Conservation (phyloP, 2,113 vertebrate species). For the Vanacampus margaritifer region DNA sequence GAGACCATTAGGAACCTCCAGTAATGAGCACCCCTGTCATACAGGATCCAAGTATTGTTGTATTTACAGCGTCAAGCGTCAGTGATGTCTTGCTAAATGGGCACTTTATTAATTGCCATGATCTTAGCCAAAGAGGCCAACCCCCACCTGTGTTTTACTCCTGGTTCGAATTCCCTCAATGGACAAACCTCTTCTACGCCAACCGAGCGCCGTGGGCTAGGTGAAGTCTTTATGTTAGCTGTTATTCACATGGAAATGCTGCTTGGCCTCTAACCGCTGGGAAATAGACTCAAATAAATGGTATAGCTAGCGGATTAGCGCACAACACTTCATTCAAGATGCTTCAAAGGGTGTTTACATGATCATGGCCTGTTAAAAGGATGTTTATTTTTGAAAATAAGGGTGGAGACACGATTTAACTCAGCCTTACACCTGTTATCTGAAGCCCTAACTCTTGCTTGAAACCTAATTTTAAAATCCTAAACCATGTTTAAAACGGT, state of each 20-base stretch:
- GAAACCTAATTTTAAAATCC: not conserved
- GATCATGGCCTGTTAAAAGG: not conserved
- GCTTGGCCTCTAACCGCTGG: conserved; percentile 47
- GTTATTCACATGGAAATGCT: conserved; percentile 72
- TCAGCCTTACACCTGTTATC: not conserved
- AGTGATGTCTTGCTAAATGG: conserved; percentile 38
- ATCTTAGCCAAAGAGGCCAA: conserved; percentile 33
- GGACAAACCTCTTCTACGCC: not conserved
- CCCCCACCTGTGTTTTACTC: conserved; percentile 41
- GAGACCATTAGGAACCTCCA: conserved; percentile 1
- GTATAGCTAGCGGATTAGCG: conserved; percentile 53
- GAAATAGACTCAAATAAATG: conserved; percentile 47
- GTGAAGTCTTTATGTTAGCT: conserved; percentile 39
- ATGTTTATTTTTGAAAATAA: not conserved
- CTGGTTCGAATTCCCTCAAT: conserved; percentile 42
- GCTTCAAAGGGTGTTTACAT: conserved; percentile 2
- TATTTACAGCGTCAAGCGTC: conserved; percentile 13
- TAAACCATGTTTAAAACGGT: not conserved
- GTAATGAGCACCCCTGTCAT: conserved; percentile 21
- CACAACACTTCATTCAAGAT: conserved; percentile 30
- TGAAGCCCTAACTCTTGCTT: not conserved
- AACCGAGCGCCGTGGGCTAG: conserved; percentile 25
- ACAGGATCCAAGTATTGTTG: conserved; percentile 9
- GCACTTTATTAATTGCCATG: conserved; percentile 51
- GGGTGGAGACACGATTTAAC: not conserved